Conservation (phyloP, 2,113 vertebrate species). For the Eulacestoma nigropectus region DNA sequence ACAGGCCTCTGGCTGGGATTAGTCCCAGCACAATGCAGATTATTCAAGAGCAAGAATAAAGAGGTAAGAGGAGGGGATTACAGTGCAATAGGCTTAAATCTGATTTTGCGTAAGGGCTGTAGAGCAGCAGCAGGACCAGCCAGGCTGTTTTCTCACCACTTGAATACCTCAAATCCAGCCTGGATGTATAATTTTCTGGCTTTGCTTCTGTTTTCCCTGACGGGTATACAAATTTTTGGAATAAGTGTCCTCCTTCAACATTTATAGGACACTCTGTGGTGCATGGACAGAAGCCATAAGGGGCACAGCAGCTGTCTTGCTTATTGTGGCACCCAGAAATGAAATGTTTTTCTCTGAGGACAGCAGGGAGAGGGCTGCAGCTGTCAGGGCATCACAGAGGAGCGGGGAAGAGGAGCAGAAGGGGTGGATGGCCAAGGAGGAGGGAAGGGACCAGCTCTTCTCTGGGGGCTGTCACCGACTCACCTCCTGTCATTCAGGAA, state of each 20-base stretch:
- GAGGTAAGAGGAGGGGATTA: background rate
- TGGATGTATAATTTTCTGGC: background rate
- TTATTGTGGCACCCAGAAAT: background rate
- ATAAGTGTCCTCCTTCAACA: background rate
- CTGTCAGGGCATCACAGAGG: accelerated
- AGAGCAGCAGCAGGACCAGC: background rate
- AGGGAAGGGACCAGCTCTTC: background rate
- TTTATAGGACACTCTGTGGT: background rate
- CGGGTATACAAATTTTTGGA: background rate
- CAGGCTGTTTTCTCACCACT: background rate
- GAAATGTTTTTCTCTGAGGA: background rate
- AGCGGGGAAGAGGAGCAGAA: background rate
- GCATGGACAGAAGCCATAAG: background rate
- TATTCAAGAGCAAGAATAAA: background rate
- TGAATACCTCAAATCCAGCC: background rate
- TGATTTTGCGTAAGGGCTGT: background rate
- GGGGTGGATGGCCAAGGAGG: background rate
- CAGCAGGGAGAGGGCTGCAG: background rate
- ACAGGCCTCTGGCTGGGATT: background rate
- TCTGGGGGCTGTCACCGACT: background rate
- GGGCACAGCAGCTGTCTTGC: background rate
- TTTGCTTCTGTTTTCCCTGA: background rate
- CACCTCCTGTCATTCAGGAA: accelerated
- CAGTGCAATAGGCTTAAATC: background rate
- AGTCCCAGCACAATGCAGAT: background rate